Conservation (phyloP, 2,113 vertebrate genomes). For the Pseudonaja textilis region DNA sequence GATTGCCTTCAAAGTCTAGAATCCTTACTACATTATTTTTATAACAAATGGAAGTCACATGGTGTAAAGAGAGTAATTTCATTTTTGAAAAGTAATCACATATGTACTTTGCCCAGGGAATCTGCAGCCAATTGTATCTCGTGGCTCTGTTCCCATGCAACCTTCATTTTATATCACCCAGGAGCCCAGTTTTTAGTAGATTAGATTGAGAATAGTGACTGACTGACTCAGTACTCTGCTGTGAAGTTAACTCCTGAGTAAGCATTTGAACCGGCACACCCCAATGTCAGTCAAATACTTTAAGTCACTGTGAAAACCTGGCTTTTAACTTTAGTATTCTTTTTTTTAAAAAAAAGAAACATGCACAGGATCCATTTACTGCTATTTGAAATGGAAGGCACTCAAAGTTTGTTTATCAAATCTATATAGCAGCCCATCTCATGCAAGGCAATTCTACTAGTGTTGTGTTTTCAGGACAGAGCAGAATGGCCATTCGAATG, state of each 20-base stretch:
- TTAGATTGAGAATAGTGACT: not conserved
- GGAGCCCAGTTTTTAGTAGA: not conserved
- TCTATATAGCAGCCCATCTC: not conserved
- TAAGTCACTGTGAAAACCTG: not conserved
- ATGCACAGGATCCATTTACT: not conserved
- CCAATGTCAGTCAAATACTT: not conserved
- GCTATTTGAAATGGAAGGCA: not conserved
- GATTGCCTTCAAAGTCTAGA: not conserved
- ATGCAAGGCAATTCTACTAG: not conserved
- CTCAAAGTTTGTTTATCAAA: not conserved
- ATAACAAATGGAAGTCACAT: not conserved
- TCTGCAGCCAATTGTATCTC: not conserved
- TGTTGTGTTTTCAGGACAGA: not conserved
- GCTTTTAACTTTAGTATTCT: not conserved
- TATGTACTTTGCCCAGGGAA: not conserved
- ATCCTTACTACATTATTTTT: not conserved
- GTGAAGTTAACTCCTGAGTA: not conserved
- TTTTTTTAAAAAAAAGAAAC: not conserved
- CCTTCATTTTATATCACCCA: not conserved
- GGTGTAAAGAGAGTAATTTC: not conserved
- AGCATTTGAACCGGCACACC: not conserved
- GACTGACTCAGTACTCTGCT: not conserved
- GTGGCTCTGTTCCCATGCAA: not conserved
- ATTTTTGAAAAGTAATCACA: not conserved
- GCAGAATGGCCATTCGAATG: not conserved